Conservation (phyloP, 2,797 vertebrate species). For the Cercopithecus hamlyni region DNA sequence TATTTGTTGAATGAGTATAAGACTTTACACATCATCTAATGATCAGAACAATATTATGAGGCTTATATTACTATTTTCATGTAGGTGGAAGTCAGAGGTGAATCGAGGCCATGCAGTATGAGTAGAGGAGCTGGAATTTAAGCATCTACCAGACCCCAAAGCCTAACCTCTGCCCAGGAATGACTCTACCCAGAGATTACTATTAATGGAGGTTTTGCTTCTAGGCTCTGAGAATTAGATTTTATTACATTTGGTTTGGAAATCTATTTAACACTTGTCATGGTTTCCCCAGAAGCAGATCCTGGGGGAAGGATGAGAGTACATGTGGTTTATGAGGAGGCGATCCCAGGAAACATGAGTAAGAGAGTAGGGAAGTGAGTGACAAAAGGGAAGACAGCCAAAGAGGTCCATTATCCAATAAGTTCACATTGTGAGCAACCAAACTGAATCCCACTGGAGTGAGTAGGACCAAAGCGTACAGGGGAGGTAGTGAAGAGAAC, state of each 20-base stretch:
- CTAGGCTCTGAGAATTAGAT: slow-evolving; percentile 20
- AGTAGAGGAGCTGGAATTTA: background rate
- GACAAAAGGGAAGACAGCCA: background rate
- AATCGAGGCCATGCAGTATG: background rate
- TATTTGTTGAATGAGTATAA: slow-evolving; percentile 22
- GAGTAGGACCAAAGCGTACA: background rate
- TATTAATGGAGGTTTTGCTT: background rate
- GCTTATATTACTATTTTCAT: background rate
- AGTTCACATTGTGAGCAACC: background rate
- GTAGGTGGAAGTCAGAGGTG: background rate
- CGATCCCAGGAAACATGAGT: background rate
- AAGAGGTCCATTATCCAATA: background rate
- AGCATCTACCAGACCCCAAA: background rate
- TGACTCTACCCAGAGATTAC: background rate
- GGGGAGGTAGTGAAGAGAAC: background rate
- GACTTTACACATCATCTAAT: slow-evolving; percentile 8
- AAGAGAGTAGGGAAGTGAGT: background rate
- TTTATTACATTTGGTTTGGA: slow-evolving; percentile 42
- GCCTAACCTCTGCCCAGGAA: background rate
- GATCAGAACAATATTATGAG: background rate
- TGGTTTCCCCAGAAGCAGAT: slow-evolving; percentile 36
- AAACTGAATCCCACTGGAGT: background rate
- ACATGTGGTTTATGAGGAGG: slow-evolving; percentile 4
- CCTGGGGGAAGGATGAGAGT: slow-evolving; percentile 12
- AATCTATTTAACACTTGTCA: background rate